These are phyloP conservation scores for Nyctereutes procyonoides DNA, from an alignment of 2,113 vertebrate genomes.

Conservation along the genomic window DNA sequence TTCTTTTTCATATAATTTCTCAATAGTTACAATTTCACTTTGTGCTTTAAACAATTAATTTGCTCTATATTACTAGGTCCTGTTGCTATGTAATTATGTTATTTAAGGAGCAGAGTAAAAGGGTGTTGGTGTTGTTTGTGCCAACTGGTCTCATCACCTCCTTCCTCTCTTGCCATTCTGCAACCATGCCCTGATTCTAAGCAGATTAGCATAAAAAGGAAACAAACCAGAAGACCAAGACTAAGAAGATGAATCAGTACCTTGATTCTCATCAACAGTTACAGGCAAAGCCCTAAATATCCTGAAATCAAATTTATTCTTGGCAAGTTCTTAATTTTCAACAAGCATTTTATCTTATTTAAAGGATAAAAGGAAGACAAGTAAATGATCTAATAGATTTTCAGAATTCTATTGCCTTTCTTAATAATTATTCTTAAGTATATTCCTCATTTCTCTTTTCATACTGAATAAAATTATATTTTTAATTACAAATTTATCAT, in stretches of 20 bases:
- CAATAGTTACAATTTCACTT: neutral
- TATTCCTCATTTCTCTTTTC: constrained; percentile 28
- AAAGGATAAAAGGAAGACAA: constrained; percentile 45
- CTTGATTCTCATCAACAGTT: neutral
- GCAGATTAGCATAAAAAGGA: constrained; percentile 11
- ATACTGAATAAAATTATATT: neutral
- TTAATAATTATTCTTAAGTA: constrained; percentile 10
- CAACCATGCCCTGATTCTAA: neutral
- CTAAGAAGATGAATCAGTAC: neutral
- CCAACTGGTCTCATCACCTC: neutral
- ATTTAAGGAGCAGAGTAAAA: neutral
- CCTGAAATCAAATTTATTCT: constrained; percentile 50
- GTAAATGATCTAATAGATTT: neutral
- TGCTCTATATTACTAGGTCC: neutral
- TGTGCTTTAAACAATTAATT: neutral
- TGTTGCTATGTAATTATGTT: neutral
- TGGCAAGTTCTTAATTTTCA: constrained; percentile 42
- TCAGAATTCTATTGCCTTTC: neutral
- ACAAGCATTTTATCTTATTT: constrained; percentile 19
- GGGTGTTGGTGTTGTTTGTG: neutral
- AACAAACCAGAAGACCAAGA: constrained; percentile 31
- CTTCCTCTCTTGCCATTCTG: neutral
- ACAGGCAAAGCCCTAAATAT: neutral
- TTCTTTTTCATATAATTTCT: neutral
- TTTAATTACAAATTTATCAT: neutral